Percentiles rank a stretch among this genome's conserved stretches.
These are phyloP conservation scores for Microctonus brassicae DNA, from an alignment of 2,888 invertebrate genomes.

Conservation along the genomic window DNA sequence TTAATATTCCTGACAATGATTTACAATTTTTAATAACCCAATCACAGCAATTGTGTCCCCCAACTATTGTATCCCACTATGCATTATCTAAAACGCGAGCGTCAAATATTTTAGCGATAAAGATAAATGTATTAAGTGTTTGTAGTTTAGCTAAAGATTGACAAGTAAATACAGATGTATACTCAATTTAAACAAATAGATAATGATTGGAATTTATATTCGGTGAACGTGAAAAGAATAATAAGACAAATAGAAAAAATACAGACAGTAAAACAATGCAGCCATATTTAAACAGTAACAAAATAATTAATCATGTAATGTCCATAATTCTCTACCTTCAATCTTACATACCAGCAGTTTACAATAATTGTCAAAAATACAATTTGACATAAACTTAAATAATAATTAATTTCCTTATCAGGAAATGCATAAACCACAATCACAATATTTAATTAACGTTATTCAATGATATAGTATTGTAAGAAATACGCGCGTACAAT, in stretches of 20 bases:
- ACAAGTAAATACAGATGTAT: slow-evolving; percentile 56
- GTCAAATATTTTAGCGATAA: slow-evolving; percentile 32
- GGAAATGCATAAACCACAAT: slow-evolving; percentile 46
- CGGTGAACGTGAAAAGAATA: neutral
- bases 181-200: slow-evolving; percentile 54
- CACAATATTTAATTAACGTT: slow-evolving; percentile 56
- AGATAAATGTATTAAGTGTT: slow-evolving; percentile 68
- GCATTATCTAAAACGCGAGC: slow-evolving; percentile 6
- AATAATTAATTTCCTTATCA: slow-evolving; percentile 45
- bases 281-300: slow-evolving; percentile 64
- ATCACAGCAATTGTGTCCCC: no score
- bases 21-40: neutral
- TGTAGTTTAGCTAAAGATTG: slow-evolving; percentile 67
- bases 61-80: slow-evolving; percentile 27
- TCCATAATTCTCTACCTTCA: neutral
- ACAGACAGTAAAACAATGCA: slow-evolving; percentile 38
- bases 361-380: slow-evolving; percentile 52
- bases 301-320: slow-evolving; percentile 65
- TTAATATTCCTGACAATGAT: slow-evolving; percentile 20
- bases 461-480: slow-evolving; percentile 49
- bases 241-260: slow-evolving; percentile 25
- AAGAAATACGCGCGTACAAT: slow-evolving; percentile 41
- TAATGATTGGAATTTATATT: slow-evolving; percentile 46
- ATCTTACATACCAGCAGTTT: slow-evolving; percentile 14
- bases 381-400: slow-evolving; percentile 56